These are phyloP conservation scores for Anniella stebbinsi DNA, from an alignment of 2,797 vertebrate species.

Conservation along the genomic window DNA sequence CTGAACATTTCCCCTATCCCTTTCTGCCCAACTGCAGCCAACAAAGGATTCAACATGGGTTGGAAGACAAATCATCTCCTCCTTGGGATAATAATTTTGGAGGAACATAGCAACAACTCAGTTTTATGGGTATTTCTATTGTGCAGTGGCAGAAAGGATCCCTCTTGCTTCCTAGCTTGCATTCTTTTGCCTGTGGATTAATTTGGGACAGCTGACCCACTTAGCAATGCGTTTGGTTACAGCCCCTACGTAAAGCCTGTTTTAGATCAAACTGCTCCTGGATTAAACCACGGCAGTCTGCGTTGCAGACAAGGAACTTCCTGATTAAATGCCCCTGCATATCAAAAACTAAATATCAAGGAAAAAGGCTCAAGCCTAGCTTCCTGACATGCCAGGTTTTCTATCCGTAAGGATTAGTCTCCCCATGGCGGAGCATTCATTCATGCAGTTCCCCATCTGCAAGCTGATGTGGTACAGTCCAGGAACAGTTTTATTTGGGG, in stretches of 20 bases:
- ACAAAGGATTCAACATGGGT: neutral
- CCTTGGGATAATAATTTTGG: neutral
- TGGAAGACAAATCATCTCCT: too few relatives aligned
- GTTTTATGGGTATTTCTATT: neutral
- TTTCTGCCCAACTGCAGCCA: neutral
- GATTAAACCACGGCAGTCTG: too few relatives aligned
- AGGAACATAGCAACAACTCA: neutral
- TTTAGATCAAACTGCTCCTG: too few relatives aligned
- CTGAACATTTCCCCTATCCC: neutral
- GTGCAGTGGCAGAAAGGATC: neutral
- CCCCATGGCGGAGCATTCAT: neutral
- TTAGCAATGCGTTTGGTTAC: too few relatives aligned
- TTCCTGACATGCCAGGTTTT: too few relatives aligned
- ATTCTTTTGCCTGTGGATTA: neutral
- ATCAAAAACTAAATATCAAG: neutral
- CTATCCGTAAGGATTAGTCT: neutral
- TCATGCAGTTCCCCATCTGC: too few relatives aligned
- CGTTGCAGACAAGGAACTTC: neutral
- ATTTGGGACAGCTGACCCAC: too few relatives aligned
- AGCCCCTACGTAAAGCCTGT: too few relatives aligned
- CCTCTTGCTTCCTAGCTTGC: neutral
- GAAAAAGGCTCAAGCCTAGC: neutral
- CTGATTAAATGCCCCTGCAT: neutral
- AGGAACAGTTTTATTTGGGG: too few relatives aligned
- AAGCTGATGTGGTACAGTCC: neutral